A percentile compares a stretch with the other conserved stretches of the same genome.
Evolutionary conservation across 2,113 vertebrate genomes (phyloP).

Genomic region (Misgurnus anguillicaudatus): DNA sequence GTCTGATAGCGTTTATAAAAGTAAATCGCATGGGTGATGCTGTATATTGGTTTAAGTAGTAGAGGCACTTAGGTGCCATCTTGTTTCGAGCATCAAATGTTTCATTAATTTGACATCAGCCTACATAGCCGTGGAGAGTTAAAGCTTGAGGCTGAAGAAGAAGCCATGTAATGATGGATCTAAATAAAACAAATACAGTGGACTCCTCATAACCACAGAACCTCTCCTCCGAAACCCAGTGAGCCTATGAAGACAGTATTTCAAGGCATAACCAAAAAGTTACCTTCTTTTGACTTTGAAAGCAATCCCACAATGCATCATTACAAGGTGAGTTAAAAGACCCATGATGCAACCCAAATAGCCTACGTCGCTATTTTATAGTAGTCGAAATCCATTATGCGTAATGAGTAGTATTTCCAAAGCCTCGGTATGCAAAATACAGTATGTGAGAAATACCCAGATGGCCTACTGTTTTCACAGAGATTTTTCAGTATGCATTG

Average conservation of each 20-base stretch:
- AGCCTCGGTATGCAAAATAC: too few relatives aligned
- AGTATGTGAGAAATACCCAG: too few relatives aligned
- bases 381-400: too few relatives aligned
- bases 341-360: too few relatives aligned
- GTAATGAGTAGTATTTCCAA: too few relatives aligned
- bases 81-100: slow-evolving; percentile 1
- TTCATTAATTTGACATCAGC: slow-evolving; percentile 10
- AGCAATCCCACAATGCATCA: too few relatives aligned
- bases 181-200: background rate
- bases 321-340: too few relatives aligned
- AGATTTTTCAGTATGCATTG: too few relatives aligned
- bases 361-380: too few relatives aligned
- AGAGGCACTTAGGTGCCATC: slow-evolving; percentile 7
- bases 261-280: background rate
- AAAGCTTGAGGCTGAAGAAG: background rate
- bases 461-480: too few relatives aligned
- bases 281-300: too few relatives aligned
- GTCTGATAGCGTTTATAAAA: background rate
- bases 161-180: background rate
- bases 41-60: slow-evolving; percentile 10
- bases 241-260: background rate
- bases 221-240: background rate
- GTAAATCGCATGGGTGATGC: background rate
- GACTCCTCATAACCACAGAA: background rate
- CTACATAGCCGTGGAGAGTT: background rate